phyloP scores from a whole-genome alignment of 2,113 vertebrate genomes.

The Myocastor coypus region DNA sequence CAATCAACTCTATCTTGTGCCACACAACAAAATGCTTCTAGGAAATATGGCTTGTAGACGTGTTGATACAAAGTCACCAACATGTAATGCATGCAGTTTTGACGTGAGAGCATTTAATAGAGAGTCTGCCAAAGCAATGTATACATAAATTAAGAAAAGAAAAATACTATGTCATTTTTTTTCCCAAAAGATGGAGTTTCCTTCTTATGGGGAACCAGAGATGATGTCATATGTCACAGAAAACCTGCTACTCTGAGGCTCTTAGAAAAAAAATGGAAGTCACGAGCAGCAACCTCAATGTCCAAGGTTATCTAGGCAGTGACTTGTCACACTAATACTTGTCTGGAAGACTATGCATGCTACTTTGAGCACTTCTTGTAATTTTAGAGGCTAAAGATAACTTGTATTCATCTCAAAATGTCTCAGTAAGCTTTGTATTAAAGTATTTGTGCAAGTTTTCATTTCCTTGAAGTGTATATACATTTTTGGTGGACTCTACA shows the following conservation, averaged over 20 bases:
- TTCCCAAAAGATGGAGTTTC: not conserved
- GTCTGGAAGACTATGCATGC: not conserved
- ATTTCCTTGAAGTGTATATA: not conserved
- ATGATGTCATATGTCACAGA: not conserved
- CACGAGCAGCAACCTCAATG: not conserved
- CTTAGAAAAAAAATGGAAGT: not conserved
- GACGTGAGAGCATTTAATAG: not conserved
- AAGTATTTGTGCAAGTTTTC: not conserved
- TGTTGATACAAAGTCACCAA: not conserved
- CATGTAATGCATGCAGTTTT: not conserved
- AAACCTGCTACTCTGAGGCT: not conserved
- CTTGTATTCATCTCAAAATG: not conserved
- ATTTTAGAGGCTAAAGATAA: not conserved
- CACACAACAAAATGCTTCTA: not conserved
- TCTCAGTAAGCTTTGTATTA: not conserved
- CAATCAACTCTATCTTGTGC: not conserved
- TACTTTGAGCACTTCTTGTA: not conserved
- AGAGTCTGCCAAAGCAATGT: not conserved
- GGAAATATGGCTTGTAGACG: not conserved
- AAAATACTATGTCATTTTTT: not conserved
- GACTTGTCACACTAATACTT: not conserved
- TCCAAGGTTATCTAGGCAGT: not conserved
- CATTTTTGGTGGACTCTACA: not conserved
- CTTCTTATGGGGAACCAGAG: not conserved
- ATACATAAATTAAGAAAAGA: not conserved